These are phyloP conservation scores for Acleris sparsana DNA, from an alignment of 2,888 invertebrate species.

Conservation along the genomic window DNA sequence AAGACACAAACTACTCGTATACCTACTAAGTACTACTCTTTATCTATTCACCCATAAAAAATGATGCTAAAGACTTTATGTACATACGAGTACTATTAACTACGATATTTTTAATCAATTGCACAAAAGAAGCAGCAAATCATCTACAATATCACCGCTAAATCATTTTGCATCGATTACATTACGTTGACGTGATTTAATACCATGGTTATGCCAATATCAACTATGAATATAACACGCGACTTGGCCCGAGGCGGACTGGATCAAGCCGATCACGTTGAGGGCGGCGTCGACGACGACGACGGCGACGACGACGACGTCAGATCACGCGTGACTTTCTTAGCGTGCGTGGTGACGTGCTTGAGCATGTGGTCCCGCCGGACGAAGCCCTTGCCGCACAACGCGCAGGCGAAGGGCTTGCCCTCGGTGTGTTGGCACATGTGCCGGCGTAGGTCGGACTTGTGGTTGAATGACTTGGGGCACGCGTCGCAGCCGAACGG, in stretches of 20 bases:
- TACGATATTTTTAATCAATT: too few relatives aligned
- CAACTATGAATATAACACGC: conserved; percentile 33
- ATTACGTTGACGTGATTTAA: too few relatives aligned
- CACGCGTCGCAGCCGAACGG: conserved; percentile 93
- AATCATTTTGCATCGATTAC: too few relatives aligned
- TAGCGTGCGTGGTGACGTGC: conserved; percentile 91
- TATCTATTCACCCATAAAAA: too few relatives aligned
- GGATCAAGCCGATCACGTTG: conserved; percentile 37
- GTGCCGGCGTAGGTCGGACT: conserved; percentile 93
- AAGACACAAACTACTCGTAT: too few relatives aligned
- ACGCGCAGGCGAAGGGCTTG: conserved; percentile 91
- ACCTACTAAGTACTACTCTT: too few relatives aligned
- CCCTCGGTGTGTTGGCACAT: conserved; percentile 93
- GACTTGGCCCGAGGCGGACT: too few relatives aligned
- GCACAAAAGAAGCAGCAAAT: too few relatives aligned
- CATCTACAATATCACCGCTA: too few relatives aligned
- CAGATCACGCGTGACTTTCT: conserved; percentile 76
- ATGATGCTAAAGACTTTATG: too few relatives aligned
- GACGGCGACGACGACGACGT: conserved; percentile 45
- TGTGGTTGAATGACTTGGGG: conserved; percentile 95
- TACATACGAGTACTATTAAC: too few relatives aligned
- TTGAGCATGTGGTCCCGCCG: conserved; percentile 96
- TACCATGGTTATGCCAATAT: too few relatives aligned
- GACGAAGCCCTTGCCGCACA: conserved; percentile 94
- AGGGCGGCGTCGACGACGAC: conserved; percentile 41